phyloP scores from a whole-genome alignment of 2,888 invertebrate species.

The Erebia palarica region DNA sequence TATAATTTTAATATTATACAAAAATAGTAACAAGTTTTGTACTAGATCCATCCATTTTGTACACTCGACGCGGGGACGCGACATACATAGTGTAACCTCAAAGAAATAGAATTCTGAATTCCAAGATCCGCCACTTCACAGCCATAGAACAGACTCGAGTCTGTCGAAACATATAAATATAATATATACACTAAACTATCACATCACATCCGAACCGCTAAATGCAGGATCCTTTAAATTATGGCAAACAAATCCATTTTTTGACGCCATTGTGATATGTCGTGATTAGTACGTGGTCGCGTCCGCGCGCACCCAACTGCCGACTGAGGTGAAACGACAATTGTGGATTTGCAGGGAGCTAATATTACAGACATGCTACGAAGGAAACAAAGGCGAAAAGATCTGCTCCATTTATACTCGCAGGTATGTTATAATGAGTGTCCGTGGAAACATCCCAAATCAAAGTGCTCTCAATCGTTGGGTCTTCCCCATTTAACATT shows the following conservation, averaged over 20 bases:
- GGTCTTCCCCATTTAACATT: too few species aligned
- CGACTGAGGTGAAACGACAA: neutral
- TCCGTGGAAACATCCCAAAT: neutral
- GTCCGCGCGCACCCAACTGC: conserved; percentile 3
- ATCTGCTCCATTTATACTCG: conserved; percentile 5
- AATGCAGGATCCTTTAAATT: conserved; percentile 53
- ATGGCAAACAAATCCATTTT: conserved; percentile 44
- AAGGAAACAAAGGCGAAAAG: conserved; percentile 12
- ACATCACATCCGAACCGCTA: conserved; percentile 44
- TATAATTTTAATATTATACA: conserved; percentile 76
- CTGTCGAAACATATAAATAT: conserved; percentile 43
- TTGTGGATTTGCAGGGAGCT: neutral
- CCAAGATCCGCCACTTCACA: conserved; percentile 49
- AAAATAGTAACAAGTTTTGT: conserved; percentile 82
- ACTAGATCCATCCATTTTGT: conserved; percentile 78
- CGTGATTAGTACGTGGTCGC: conserved; percentile 17
- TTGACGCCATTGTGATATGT: conserved; percentile 42
- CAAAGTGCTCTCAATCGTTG: too few species aligned
- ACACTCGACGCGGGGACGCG: conserved; percentile 69
- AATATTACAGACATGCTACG: conserved; percentile 10
- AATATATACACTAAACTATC: conserved; percentile 38
- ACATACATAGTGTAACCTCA: conserved; percentile 30
- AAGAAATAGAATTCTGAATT: conserved; percentile 35
- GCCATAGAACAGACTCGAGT: conserved; percentile 52
- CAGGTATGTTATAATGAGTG: neutral